Base-by-base conservation (phyloP, 2,888 invertebrate species). In the Xanthia icteritia region DNA sequence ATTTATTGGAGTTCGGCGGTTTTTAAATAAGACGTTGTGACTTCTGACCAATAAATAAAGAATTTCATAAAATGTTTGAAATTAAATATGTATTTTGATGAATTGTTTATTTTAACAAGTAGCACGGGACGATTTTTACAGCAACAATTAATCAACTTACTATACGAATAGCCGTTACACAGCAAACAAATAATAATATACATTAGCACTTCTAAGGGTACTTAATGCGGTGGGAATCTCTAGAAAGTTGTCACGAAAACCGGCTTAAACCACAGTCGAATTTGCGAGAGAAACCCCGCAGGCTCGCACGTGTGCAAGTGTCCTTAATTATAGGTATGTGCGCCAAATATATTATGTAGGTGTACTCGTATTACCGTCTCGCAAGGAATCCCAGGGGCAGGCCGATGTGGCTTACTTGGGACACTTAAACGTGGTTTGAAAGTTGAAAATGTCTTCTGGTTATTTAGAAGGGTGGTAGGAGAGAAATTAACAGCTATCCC, bases 241-340 rank as follows among this genome's bases (percentile, higher is more conserved):
- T 96, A 96, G 95, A 95, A 96, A 95, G 94, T 94, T 91, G 91
- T 92, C 91, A 93, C 91, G 93, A 93, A 93, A 94, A 95, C 94
- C 92, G 92, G 94, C 93, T 93, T 93, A 93, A 87, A 89, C 89
- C 89, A 89, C 91, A 89, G 91, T 90, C 91, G 91, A 94, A 94
- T 93, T 94, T 90, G 93, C 92, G 89, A 90, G 89, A 85, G 90
- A 88, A 94, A 92, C 93, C 94, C 90, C 87, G 81, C 91, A 90
- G 77, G 60, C 82, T 78, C 89, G 89, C 90, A 82, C 82, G 83
- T 86, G 84, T 85, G 73, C 76, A 79, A 72, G 74, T 88, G 86
- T 86, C 85, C 85, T 86, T 89, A 90, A 89, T 91, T 88, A 83
- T 85, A 77, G 65, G 67, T 31, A 71, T 80, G 76, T 79, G 66